Evolutionary conservation across 1,140 invertebrate species (phyloP), one percentile per base, ranked within the genome.

Genomic region (Helicorthomorpha holstii): DNA sequence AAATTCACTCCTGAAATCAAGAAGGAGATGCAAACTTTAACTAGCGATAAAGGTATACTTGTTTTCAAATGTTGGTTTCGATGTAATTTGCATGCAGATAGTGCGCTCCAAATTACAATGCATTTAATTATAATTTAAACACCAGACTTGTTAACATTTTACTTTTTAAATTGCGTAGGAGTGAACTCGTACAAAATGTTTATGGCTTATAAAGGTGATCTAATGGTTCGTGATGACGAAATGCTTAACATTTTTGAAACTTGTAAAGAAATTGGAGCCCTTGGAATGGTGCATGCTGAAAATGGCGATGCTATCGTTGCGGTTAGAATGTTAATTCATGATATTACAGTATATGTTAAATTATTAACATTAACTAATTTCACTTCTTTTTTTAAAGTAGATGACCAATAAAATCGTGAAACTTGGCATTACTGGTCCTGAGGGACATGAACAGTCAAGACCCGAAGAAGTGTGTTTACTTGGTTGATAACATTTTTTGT

Each of bases 151-250:
- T n/a, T n/a, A n/a, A n/a, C n/a, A n/a, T n/a, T n/a, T n/a, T n/a
- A n/a, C n/a, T n/a, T n/a, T n/a, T n/a, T n/a, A n/a, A n/a, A n/a
- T n/a, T n/a, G n/a, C n/a, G n/a, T n/a, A n/a, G n/a, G 95, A 1
- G 73, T 99, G 27, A 98, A 97, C 69, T 97, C 93, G 0, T 98
- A 97, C 70, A 98, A 98, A 72, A 82, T 92, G 76, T 99, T 97
- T 69, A 93, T 98, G 87, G 92, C 93, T 0, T 98, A 98, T 66
- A 86, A 84, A 62, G 88, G 88, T 61, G 64, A 78, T 0, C n/a
- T n/a, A n/a, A 93, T 95, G 85, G 69, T 98, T 16, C 74, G 79
- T 55, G 95, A 99, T 67, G 72, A 79, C 23, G 88, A 97, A 54
- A 69, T 99, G 7, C 85, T 91, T 60, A 77, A 82, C 54, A 77